Base-by-base conservation (phyloP, 1,140 invertebrate genomes). In the Neodiprion pinetum region DNA sequence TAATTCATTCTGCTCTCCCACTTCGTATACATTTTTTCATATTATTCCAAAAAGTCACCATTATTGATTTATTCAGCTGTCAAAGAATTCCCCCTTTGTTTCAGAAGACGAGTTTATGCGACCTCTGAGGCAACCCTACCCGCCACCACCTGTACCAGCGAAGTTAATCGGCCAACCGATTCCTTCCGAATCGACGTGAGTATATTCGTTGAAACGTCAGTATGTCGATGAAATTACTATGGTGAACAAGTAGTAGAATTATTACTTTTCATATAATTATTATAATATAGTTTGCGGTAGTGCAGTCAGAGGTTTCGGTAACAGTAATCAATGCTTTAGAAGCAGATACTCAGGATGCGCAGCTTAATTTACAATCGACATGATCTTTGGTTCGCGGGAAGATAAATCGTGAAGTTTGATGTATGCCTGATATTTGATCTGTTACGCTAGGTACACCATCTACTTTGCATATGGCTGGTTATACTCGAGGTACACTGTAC, bases 381-480 rank as follows among this genome's bases (percentile, higher is more conserved):
- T 21, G 17, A 21, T 21, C 17, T 21, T 21, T 21, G 17, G 17
- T 21, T 21, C 17, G 17, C 17, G 17, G 17, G 17, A 21, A 21
- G 17, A 21, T 21, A 21, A 21, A 21, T 21, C 17, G 17, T 21
- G 17, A 21, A 21, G 17, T 21, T 21, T 21, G 17, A 21, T 21
- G 17, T 21, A 21, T 21, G 17, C 17, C 17, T 21, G 17, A 21
- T 40, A 5, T 40, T 79, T 78, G 75, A 50, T 77, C 72, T 80
- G 76, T 77, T 67, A 72, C 65, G 76, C 28, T 80, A 79, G 76
- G 79, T 78, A 78, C 80, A 84, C 84, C 83, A 86, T 93, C 91
- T 93, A 93, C 92, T 94, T 93, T 93, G 92, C 92, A 90, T 93
- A 92, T 90, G 93, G 92, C 90, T 94, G 92, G 92, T 92, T 94